Conservation (phyloP, 2,797 vertebrate species). For the Manis javanica region DNA sequence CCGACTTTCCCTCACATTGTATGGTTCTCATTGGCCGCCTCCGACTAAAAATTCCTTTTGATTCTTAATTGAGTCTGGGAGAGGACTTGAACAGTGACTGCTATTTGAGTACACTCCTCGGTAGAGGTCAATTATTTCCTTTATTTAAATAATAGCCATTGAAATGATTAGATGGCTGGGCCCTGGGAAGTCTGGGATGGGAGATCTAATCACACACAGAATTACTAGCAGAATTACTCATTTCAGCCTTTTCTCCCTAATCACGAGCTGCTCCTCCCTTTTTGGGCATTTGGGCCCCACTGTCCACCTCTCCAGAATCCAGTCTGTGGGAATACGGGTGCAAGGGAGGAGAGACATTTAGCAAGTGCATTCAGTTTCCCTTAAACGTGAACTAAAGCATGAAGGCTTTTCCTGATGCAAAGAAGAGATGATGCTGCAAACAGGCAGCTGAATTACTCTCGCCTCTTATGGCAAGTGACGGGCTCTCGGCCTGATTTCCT, state of each 20-base stretch:
- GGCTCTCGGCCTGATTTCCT: neutral
- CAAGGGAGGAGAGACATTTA: neutral
- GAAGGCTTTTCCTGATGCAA: neutral
- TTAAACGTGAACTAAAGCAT: neutral
- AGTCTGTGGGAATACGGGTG: neutral
- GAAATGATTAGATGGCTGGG: neutral
- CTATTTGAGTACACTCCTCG: neutral
- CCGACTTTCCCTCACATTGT: neutral
- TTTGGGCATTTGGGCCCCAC: rapidly evolving
- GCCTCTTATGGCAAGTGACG: rapidly evolving
- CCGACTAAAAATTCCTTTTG: neutral
- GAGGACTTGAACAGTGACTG: neutral
- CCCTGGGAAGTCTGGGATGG: neutral
- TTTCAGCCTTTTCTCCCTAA: neutral
- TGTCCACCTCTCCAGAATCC: neutral
- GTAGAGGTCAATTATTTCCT: neutral
- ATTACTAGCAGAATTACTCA: neutral
- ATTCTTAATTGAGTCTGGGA: neutral
- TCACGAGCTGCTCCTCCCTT: neutral
- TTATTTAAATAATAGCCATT: neutral
- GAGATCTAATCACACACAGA: neutral
- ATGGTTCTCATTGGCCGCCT: neutral
- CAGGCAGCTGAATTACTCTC: neutral
- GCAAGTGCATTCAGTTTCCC: neutral
- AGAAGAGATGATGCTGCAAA: neutral